Base-by-base conservation (phyloP, 2,797 vertebrate species). In the Amazona ochrocephala region DNA sequence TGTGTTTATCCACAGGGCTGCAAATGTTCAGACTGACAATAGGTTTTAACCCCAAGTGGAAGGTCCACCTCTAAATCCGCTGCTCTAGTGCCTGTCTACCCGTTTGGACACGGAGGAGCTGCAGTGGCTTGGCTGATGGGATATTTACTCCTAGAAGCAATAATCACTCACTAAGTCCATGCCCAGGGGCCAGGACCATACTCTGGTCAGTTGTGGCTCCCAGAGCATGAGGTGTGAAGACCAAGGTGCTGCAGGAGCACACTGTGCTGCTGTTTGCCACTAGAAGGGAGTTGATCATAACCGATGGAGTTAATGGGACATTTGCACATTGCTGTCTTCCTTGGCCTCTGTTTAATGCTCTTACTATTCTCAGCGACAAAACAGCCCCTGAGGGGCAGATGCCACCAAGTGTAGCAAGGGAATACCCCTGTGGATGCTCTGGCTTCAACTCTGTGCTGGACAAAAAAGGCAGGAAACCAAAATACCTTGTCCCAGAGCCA, bases 381-480 rank as follows among this genome's bases (percentile, higher is more conserved):
- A 93, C 73, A 86, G 54, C 60, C 75, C 94, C 54, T 32, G 64
- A 86, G 39, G 90, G 86, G 83, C 30, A 95, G 80, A 93, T 95
- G 71, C 90, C 86, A 91, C 88, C 80, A 77, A 85, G 30, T 10
- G 80, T 42, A 87, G 56, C 60, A 30, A 84, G 94, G 86, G 96
- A 94, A 92, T 91, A 90, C 6, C 64, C 91, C 87, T 50, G 80
- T 73, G 80, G 89, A 81, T 95, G 80, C 83, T 88, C 94, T 94
- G 93, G 90, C 74, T 95, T 91, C 86, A 87, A 61, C 80, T 93
- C 51, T 32, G 65, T 0, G 1, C 61, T 1, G 45, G 93, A 96
- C 93, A 96, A 96, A 96, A 95, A 94, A 94, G 95, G 94, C 95
- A 94, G 93, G 80, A 94, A 95, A 95, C 91, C 90, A 95, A 89